phyloP scores from a whole-genome alignment of 37 sponge, comb jelly and placozoan genomes.

The Agelas oroides region DNA sequence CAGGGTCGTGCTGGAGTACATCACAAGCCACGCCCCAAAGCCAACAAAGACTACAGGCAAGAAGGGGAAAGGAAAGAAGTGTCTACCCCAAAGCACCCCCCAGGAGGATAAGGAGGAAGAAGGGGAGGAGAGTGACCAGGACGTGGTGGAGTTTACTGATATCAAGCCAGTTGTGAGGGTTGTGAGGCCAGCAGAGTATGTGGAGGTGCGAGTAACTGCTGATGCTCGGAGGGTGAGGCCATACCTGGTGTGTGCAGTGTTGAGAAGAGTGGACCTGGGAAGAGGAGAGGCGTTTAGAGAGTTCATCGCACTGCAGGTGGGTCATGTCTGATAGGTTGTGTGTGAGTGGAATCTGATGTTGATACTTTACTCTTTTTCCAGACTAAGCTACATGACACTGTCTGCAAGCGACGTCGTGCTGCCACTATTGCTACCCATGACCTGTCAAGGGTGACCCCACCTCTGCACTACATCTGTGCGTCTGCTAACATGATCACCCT shows the following conservation, averaged over 20 bases:
- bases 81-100: too few species aligned
- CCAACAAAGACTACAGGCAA: conserved; percentile 9
- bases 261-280: conserved; percentile 69
- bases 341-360: not conserved
- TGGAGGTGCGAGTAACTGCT: conserved; percentile 43
- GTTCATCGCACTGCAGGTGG: conserved; percentile 87
- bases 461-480: conserved; percentile 55
- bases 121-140: conserved; percentile 46
- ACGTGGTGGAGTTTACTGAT: conserved; percentile 19
- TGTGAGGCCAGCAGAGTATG: conserved; percentile 16
- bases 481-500: conserved; percentile 57
- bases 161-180: conserved; percentile 35
- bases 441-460: conserved; percentile 59
- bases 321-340: too few species aligned
- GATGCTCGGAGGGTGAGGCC: conserved; percentile 74
- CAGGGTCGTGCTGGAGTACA: conserved; percentile 86
- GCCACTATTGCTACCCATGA: conserved; percentile 96
- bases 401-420: conserved; percentile 77
- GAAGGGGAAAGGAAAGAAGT: conserved; percentile 45
- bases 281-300: conserved; percentile 42
- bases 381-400: conserved; percentile 88
- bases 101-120: not conserved
- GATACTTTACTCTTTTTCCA: not conserved
- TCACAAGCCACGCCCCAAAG: conserved; percentile 36
- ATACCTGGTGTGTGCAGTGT: conserved; percentile 79